Percentiles rank a stretch among this genome's conserved stretches.
Evolutionary conservation across 2,888 invertebrate genomes (phyloP).

Genomic region (Papilio protenor): DNA sequence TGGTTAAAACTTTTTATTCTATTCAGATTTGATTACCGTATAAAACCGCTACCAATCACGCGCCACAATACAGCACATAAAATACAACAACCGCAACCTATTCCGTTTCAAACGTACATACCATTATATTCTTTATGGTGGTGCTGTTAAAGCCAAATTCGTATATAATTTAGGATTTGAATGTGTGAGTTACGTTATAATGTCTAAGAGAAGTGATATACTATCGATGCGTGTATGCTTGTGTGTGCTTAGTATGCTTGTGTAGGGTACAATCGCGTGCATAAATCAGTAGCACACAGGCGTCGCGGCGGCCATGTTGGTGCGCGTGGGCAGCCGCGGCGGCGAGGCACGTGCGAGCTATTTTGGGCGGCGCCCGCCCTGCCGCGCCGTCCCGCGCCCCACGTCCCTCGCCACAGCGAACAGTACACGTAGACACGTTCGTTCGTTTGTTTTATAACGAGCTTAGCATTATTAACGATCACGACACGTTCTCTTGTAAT

Average conservation of each 20-base stretch:
- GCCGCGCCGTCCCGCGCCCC: slow-evolving; percentile 61
- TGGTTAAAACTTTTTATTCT: slow-evolving; percentile 24
- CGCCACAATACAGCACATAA: slow-evolving; percentile 28
- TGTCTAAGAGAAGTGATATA: slow-evolving; percentile 42
- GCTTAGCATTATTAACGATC: slow-evolving; percentile 37
- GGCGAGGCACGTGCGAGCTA: slow-evolving; percentile 82
- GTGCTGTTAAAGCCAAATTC: slow-evolving; percentile 1
- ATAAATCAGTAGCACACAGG: slow-evolving; percentile 67
- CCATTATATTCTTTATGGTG: slow-evolving; percentile 15
- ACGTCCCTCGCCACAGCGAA: slow-evolving; percentile 36
- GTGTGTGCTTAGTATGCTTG: slow-evolving; percentile 44
- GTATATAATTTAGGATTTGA: slow-evolving; percentile 36
- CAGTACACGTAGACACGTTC: slow-evolving; percentile 44
- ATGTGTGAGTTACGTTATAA: slow-evolving; percentile 36
- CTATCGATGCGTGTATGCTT: slow-evolving; percentile 43
- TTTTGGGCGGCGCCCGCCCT: slow-evolving; percentile 77
- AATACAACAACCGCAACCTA: slow-evolving; percentile 30
- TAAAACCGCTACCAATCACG: slow-evolving; percentile 41
- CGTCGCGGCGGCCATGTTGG: slow-evolving; percentile 75
- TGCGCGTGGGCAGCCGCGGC: slow-evolving; percentile 80
- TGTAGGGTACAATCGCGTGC: slow-evolving; percentile 51
- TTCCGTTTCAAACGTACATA: background rate
- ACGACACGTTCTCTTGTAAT: slow-evolving; percentile 29
- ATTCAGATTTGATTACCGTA: slow-evolving; percentile 36
- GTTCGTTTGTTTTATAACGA: slow-evolving; percentile 40